Evolutionary conservation across 2,888 invertebrate species (phyloP).

Genomic region (Herminia tarsipennalis): DNA sequence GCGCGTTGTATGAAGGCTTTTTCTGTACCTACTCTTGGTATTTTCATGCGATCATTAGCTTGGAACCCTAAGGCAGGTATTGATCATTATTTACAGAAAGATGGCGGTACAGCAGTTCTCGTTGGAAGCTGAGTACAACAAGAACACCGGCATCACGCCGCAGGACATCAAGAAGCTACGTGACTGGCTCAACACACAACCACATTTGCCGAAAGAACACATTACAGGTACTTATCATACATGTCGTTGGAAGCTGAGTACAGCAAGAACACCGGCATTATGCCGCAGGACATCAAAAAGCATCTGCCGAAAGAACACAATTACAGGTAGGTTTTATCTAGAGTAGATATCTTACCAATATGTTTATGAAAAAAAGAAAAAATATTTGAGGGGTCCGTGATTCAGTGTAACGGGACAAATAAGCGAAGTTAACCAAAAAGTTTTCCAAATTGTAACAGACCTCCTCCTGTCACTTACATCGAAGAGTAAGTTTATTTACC

Average conservation of each 20-base stretch:
- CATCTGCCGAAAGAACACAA: conserved; percentile 85
- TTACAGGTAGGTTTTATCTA: too few species aligned
- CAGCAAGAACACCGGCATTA: conserved; percentile 85
- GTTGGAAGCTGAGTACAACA: conserved; percentile 84
- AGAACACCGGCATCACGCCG: conserved; percentile 84
- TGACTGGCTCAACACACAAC: conserved; percentile 88
- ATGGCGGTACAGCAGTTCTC: conserved; percentile 52
- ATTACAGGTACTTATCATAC: conserved; percentile 84
- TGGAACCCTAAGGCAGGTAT: too few species aligned
- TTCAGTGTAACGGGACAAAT: too few species aligned
- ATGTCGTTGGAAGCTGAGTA: conserved; percentile 86
- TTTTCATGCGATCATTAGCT: too few species aligned
- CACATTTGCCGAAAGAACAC: conserved; percentile 85
- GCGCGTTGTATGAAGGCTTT: too few species aligned
- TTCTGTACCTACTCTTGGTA: too few species aligned
- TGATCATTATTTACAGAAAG: conserved; percentile 29
- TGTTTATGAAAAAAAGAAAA: too few species aligned
- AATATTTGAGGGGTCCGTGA: too few species aligned
- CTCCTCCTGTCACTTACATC: too few species aligned
- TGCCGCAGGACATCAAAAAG: conserved; percentile 84
- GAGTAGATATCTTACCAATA: conserved; percentile 63
- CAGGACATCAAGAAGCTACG: conserved; percentile 85
- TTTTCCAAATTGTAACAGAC: too few species aligned
- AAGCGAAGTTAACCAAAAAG: too few species aligned
- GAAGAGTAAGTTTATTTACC: too few species aligned